Evolutionary conservation across 2,113 vertebrate species (phyloP).

Genomic region (Turdus rufiventris): DNA sequence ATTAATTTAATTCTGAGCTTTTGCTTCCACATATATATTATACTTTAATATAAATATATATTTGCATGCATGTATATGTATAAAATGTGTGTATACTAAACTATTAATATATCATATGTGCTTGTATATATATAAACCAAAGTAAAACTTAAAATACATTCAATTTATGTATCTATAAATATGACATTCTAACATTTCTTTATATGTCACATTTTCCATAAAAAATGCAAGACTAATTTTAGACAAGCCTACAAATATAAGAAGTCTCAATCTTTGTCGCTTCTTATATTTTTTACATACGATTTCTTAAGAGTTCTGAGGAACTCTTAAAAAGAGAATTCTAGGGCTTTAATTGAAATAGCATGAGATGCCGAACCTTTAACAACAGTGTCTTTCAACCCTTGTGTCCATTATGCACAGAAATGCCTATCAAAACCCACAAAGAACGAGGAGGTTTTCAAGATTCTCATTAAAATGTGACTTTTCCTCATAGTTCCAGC

Average conservation of each 20-base stretch:
- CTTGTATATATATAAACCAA: not conserved
- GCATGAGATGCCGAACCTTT: not conserved
- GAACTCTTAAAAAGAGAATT: not conserved
- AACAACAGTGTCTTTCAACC: constrained; percentile 13
- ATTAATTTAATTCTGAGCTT: not conserved
- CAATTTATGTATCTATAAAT: not conserved
- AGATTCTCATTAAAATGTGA: constrained; percentile 3
- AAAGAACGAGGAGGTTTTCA: not conserved
- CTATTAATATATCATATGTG: not conserved
- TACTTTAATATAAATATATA: not conserved
- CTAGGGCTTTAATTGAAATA: not conserved
- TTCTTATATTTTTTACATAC: not conserved
- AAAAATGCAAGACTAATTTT: not conserved
- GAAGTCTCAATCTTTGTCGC: not conserved
- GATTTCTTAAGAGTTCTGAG: not conserved
- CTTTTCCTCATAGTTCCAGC: not conserved
- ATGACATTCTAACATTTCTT: not conserved
- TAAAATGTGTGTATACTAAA: not conserved
- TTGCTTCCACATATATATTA: not conserved
- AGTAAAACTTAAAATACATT: not conserved
- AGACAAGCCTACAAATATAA: not conserved
- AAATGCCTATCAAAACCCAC: not conserved
- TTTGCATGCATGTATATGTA: not conserved
- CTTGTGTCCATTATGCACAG: not conserved
- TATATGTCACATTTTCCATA: not conserved